Evolutionary conservation across 2,797 vertebrate species (phyloP), one percentile per base, ranked within the genome.

Genomic region (Ptychadena robeensis): DNA sequence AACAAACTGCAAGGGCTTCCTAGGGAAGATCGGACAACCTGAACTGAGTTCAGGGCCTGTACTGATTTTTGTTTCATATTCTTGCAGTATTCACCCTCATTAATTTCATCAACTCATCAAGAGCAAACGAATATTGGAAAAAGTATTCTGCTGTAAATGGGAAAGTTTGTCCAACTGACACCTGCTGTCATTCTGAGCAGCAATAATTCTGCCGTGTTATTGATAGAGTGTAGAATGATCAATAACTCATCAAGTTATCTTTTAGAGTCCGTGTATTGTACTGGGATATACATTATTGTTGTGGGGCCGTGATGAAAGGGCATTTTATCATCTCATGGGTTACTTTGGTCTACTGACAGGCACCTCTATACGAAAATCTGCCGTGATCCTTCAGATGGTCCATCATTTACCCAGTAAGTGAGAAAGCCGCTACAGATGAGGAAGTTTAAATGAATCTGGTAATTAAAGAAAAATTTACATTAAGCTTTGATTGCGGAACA

Each of bases 171-270:
- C 27, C 44, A 35, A 34, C 38, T 48, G 69, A 37, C 69, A 67
- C 18, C 32, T 66, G 74, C 75, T 27, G 27, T 64, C 32, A 2
- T 67, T 28, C 48, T 11, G 11, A 53, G 71, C 57, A 27, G 31
- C 32, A 30, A 28, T 76, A 76, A 75, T 75, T 31, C 35, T 64
- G 65, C 30, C 25, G 31, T 31, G 63, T n/a, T 80, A 85, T 85
- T 80, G 82, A 76, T 71, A 66, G 78, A 35, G 31, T 80, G 25
- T 74, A 25, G 48, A 9, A 64, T 64, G 68, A 85, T 80, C 83
- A 85, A 76, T 85, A 80, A 76, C 72, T 85, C 83, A 85, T 85
- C 83, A 65, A 65, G 53, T 31, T 64, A 57, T 65, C 65, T 71
- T 80, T 85, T 78, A 80, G 53, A 65, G 25, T 7, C 25, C n/a